Evolutionary conservation across 1,140 invertebrate genomes (phyloP).

Genomic region (Adelges cooleyi): DNA sequence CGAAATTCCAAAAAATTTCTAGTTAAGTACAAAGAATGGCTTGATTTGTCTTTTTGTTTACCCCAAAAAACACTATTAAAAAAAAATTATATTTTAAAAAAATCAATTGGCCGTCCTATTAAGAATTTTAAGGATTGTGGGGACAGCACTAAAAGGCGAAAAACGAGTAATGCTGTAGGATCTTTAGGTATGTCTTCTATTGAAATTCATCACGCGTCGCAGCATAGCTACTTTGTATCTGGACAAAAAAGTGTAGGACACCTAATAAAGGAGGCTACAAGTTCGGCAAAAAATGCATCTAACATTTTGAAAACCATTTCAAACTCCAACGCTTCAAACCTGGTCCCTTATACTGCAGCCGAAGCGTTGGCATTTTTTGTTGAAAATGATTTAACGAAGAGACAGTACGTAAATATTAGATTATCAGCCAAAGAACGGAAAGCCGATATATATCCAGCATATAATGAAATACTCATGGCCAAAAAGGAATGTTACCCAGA

Average conservation of each 20-base stretch:
- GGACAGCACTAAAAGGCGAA: not conserved
- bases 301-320: not conserved
- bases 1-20: not conserved
- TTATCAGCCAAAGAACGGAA: not conserved
- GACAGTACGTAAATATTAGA: not conserved
- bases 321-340: not conserved
- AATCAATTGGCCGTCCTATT: not conserved
- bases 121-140: not conserved
- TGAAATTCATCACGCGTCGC: not conserved
- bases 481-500: not conserved
- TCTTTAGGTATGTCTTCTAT: not conserved
- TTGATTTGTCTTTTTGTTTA: not conserved
- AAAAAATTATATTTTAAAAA: not conserved
- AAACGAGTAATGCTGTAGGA: not conserved
- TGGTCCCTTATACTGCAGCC: not conserved
- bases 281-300: not conserved
- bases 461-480: not conserved
- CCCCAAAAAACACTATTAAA: not conserved
- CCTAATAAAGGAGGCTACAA: not conserved
- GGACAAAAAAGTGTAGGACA: not conserved
- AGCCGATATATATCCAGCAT: not conserved
- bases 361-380: not conserved
- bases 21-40: not conserved
- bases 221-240: not conserved
- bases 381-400: not conserved